A percentile compares a stretch with the other conserved stretches of the same genome.
Conservation (phyloP, 2,888 invertebrate genomes). For the Agonopterix heracliana region DNA sequence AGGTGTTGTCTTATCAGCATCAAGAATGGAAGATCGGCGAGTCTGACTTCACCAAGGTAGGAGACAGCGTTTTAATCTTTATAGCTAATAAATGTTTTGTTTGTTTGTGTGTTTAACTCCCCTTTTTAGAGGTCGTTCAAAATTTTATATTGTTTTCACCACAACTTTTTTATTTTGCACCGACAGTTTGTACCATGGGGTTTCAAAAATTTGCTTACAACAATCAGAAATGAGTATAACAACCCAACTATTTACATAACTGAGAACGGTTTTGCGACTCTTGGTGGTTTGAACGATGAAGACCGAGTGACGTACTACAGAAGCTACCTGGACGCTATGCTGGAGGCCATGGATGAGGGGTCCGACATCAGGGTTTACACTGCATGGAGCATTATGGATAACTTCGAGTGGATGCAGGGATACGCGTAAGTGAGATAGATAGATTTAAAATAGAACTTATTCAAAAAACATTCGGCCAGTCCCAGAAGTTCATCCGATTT, state of each 20-base stretch:
- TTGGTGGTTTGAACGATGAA: constrained; percentile 40
- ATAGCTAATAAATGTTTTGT: no score
- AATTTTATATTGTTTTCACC: no score
- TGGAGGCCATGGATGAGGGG: constrained; percentile 51
- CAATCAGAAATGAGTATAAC: constrained; percentile 56
- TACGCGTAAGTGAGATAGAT: constrained; percentile 56
- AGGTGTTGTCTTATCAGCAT: constrained; percentile 10
- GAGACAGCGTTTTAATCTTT: background rate
- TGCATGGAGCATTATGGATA: constrained; percentile 77
- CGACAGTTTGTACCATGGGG: constrained; percentile 59
- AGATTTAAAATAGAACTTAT: background rate
- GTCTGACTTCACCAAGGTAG: constrained; percentile 15
- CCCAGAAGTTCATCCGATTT: background rate
- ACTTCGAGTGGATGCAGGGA: constrained; percentile 76
- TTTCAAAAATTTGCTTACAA: constrained; percentile 66
- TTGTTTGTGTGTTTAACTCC: no score
- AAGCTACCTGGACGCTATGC: constrained; percentile 43
- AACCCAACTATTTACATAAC: constrained; percentile 71
- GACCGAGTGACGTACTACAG: constrained; percentile 47
- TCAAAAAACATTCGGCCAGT: background rate
- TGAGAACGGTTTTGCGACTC: constrained; percentile 65
- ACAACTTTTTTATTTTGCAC: no score
- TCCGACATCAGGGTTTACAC: constrained; percentile 64
- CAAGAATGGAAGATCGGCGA: constrained; percentile 21
- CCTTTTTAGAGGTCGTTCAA: no score